These are phyloP conservation scores for Agrochola macilenta DNA, from an alignment of 2,888 invertebrate genomes.

Conservation along the genomic window DNA sequence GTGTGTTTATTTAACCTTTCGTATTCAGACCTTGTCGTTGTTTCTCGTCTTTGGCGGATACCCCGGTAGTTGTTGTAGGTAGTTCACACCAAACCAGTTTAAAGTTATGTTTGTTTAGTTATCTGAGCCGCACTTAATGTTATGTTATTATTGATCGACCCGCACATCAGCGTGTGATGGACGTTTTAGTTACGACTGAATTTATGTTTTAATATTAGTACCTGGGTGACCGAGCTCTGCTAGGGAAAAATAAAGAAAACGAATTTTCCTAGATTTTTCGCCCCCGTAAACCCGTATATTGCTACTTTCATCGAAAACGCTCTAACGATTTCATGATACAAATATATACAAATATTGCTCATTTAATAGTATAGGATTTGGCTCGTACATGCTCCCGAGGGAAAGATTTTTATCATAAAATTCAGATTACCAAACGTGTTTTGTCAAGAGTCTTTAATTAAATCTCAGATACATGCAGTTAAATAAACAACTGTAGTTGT, in stretches of 20 bases:
- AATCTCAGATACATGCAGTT: slow-evolving; percentile 3
- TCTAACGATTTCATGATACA: no score
- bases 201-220: no score
- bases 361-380: neutral
- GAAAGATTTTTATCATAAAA: no score
- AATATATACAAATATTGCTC: no score
- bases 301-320: no score
- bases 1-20: slow-evolving; percentile 6
- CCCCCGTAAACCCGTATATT: no score
- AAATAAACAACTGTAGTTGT: neutral
- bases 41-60: neutral
- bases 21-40: neutral
- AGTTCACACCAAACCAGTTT: neutral
- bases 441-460: slow-evolving; percentile 20
- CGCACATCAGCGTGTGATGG: neutral
- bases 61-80: neutral
- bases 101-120: neutral
- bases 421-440: neutral
- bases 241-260: no score
- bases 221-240: no score
- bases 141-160: neutral
- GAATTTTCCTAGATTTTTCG: no score
- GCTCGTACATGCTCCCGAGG: neutral
- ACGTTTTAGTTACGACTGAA: neutral
- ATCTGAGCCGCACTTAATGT: neutral